Percentiles rank a stretch among this genome's conserved stretches.
Evolutionary conservation across 2,888 invertebrate genomes (phyloP).

Genomic region (Dynastes hyllus): DNA sequence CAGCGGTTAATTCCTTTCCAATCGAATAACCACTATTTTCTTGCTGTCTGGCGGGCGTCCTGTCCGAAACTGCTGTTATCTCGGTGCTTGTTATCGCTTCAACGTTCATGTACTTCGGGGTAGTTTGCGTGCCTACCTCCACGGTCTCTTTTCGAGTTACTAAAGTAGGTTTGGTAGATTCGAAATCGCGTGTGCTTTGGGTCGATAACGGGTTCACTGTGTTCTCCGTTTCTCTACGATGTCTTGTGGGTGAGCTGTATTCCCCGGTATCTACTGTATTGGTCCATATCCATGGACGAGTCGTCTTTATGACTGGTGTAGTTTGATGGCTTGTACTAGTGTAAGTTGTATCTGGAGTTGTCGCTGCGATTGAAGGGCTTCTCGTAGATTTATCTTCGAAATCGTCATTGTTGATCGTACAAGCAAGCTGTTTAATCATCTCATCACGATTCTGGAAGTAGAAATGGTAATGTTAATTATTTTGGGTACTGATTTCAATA

Average conservation of each 20-base stretch:
- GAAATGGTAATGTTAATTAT: constrained; percentile 41
- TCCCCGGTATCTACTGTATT: constrained; percentile 68
- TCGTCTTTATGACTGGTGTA: constrained; percentile 60
- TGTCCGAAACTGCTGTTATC: neutral
- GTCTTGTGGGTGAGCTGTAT: constrained; percentile 68
- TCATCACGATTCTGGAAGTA: constrained; percentile 76
- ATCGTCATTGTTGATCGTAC: constrained; percentile 73
- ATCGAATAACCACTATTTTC: constrained; percentile 15
- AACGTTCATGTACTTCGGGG: neutral
- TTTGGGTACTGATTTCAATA: neutral
- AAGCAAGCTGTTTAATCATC: constrained; percentile 76
- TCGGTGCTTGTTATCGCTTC: constrained; percentile 23
- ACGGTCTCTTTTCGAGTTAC: constrained; percentile 2
- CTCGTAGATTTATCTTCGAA: constrained; percentile 57
- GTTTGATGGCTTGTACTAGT: constrained; percentile 59
- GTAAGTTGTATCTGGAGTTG: constrained; percentile 52
- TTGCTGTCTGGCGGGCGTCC: neutral
- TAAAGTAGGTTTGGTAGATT: constrained; percentile 10
- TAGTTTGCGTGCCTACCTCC: constrained; percentile 22
- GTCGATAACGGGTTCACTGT: constrained; percentile 59
- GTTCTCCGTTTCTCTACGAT: constrained; percentile 70
- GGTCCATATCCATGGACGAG: constrained; percentile 68
- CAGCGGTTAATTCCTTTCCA: constrained; percentile 38
- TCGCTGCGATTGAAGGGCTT: constrained; percentile 58
- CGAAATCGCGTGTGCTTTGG: constrained; percentile 22